phyloP scores from a whole-genome alignment of 2,113 vertebrate genomes.

The Phoenicopterus ruber region DNA sequence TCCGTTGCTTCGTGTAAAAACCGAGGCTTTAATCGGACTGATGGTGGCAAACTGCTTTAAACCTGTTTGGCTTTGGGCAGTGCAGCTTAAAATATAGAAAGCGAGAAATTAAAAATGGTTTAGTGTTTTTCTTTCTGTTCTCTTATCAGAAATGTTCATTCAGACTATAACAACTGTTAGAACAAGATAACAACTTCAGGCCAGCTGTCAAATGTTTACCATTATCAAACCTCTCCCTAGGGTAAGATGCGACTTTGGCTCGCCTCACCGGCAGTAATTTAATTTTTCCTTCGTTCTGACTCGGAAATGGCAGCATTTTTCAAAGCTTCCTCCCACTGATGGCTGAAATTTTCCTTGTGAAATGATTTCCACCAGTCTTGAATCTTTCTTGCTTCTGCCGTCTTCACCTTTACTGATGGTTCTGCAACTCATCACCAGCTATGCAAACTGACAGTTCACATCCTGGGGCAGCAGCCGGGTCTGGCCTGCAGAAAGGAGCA shows the following conservation, averaged over 20 bases:
- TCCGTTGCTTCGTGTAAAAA: neutral
- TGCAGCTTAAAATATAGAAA: conserved; percentile 42
- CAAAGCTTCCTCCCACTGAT: conserved; percentile 78
- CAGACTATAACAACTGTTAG: conserved; percentile 81
- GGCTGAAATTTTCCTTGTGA: conserved; percentile 83
- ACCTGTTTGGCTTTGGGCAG: conserved; percentile 64
- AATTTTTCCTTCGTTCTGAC: conserved; percentile 83
- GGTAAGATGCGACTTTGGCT: conserved; percentile 83
- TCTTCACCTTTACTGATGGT: conserved; percentile 96
- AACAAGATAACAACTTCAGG: conserved; percentile 81
- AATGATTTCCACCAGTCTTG: conserved; percentile 84
- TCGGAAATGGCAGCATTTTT: conserved; percentile 84
- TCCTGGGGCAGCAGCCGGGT: conserved; percentile 89
- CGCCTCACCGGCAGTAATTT: conserved; percentile 83
- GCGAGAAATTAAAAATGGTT: conserved; percentile 70
- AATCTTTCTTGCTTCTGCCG: conserved; percentile 82
- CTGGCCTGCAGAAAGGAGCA: conserved; percentile 92
- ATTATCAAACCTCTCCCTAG: conserved; percentile 82
- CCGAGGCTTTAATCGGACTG: neutral
- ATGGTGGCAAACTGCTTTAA: conserved; percentile 47
- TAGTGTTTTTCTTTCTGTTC: conserved; percentile 71
- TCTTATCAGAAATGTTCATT: conserved; percentile 82
- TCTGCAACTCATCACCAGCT: conserved; percentile 93
- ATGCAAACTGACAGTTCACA: conserved; percentile 98
- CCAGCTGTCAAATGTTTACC: conserved; percentile 87